Evolutionary conservation across 2,888 invertebrate genomes (phyloP), one percentile per base, ranked within the genome.

Genomic region (Drosophila nr. medialis): DNA sequence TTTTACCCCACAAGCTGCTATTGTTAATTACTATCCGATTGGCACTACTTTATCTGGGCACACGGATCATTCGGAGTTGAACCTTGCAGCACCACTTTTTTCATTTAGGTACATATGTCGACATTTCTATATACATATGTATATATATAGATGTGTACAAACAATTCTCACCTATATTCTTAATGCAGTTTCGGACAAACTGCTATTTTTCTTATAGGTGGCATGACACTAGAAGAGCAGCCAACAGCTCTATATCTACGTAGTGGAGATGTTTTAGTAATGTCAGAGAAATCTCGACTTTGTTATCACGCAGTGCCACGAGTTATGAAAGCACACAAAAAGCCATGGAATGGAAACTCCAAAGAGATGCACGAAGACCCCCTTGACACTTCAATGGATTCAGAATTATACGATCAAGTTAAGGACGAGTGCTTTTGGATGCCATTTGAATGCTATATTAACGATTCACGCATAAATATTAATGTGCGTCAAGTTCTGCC

Each of bases 291-390:
- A 81, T 96, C 98, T 2, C 94, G 99, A 63, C 94, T 98, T 2
- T 96, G 96, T 80, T 99, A 98, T 93, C 99, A 99, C 93, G 99
- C 98, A 4, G 96, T 99, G 0, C 99, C 99, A 2, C 96, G 95
- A 93, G 96, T 99, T 86, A 90, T 97, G 79, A 93, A 94, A 60
- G 92, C 95, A 0, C 71, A 89, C 6, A 81, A 86, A 2, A 85
- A 92, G 58, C 93, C 94, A 11, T 96, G 96, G 95, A 91, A 90
- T 68, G 63, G 75, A 48, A 34, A 36, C 10, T 7, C 8, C 42
- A 18, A 13, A 64, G 75, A 54, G 36, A 63, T 60, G 2, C 56
- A 58, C 50, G 50, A 32, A 32, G 69, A 4, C 29, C 63, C 7
- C 18, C 15, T 42, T 36, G 32, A 27, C 4, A 48, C 18, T n/a